These are phyloP conservation scores for Rhizoglyphus robini DNA, from an alignment of 1,140 invertebrate species.

Conservation along the genomic window DNA sequence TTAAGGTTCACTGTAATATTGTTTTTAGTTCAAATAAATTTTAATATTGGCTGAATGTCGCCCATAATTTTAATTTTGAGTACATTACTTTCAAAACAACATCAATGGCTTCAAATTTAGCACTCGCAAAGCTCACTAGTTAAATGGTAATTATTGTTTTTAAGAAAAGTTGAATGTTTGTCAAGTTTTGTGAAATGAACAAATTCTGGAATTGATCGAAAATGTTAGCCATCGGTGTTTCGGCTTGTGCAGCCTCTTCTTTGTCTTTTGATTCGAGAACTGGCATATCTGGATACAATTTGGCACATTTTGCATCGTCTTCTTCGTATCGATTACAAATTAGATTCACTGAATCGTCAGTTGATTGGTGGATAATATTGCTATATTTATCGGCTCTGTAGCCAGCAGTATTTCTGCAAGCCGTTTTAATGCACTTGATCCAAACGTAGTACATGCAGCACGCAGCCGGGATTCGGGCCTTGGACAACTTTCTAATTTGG, in stretches of 20 bases:
- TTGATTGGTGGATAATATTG: background rate
- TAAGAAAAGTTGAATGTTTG: too few relatives aligned
- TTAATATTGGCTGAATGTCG: too few relatives aligned
- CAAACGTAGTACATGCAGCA: conserved; percentile 1
- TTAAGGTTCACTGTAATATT: too few relatives aligned
- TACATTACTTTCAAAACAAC: too few relatives aligned
- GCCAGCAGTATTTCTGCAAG: background rate
- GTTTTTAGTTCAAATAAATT: too few relatives aligned
- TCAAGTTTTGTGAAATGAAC: too few relatives aligned
- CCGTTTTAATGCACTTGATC: background rate
- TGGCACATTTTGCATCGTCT: background rate
- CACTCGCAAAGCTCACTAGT: too few relatives aligned
- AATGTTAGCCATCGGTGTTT: background rate
- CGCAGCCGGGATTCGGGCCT: background rate
- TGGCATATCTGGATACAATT: background rate
- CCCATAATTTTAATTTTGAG: too few relatives aligned
- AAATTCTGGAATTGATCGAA: background rate
- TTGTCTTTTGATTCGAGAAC: background rate
- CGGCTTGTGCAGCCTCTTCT: background rate
- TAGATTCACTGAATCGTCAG: conserved; percentile 1
- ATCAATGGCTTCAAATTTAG: too few relatives aligned
- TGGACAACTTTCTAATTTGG: background rate
- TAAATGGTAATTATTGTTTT: too few relatives aligned
- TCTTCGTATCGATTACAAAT: conserved; percentile 2
- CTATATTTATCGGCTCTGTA: background rate